phyloP scores from a whole-genome alignment of 2,888 invertebrate genomes.

The Hoplodrina blanda region DNA sequence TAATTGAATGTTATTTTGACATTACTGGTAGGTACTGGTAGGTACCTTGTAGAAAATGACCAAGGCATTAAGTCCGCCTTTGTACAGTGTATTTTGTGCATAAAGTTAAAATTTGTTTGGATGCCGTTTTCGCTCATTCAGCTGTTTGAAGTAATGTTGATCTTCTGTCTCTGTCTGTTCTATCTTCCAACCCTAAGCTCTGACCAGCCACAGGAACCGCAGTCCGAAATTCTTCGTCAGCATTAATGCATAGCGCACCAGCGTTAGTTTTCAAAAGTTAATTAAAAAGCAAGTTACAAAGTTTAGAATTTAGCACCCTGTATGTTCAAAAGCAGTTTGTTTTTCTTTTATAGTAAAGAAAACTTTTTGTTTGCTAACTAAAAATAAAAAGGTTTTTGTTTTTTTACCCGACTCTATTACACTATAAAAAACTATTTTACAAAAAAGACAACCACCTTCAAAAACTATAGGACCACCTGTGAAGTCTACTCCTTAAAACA shows the following conservation, averaged over 20 bases:
- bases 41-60: too few species aligned
- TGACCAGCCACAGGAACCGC: conserved; percentile 19
- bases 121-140: background rate
- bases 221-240: conserved; percentile 46
- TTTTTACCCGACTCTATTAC: too few species aligned
- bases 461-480: too few species aligned
- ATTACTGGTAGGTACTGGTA: too few species aligned
- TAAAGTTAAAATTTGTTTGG: too few species aligned
- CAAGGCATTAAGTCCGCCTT: too few species aligned
- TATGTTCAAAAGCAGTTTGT: conserved; percentile 25
- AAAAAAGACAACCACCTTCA: too few species aligned
- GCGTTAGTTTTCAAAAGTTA: conserved; percentile 37
- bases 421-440: too few species aligned
- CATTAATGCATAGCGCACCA: conserved; percentile 21
- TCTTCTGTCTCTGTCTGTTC: conserved; percentile 16
- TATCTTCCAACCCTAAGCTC: background rate
- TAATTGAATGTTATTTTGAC: too few species aligned
- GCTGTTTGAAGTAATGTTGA: background rate
- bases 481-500: too few species aligned
- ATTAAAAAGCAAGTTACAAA: conserved; percentile 44
- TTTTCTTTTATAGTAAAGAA: conserved; percentile 5
- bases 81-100: too few species aligned
- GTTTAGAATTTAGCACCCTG: conserved; percentile 9
- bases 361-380: conserved; percentile 7
- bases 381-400: background rate